These are phyloP conservation scores for Pygoscelis antarcticus DNA, from an alignment of 2,113 vertebrate genomes.

Conservation along the genomic window DNA sequence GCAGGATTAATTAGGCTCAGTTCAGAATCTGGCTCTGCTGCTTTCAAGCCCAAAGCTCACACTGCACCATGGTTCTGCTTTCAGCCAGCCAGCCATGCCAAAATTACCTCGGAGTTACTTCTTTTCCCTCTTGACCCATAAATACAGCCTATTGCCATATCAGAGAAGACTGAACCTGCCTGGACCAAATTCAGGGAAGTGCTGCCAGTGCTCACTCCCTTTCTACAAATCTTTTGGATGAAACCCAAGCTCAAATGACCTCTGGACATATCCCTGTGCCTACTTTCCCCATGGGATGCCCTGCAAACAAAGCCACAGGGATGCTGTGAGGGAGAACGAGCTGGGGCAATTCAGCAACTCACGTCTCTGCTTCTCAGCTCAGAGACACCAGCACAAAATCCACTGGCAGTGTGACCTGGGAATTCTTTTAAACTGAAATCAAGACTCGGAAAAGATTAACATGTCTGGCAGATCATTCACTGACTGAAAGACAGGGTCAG, in stretches of 20 bases:
- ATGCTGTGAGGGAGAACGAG: not conserved
- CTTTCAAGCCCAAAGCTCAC: not conserved
- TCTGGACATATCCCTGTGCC: not conserved
- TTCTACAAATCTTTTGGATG: not conserved
- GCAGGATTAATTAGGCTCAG: not conserved
- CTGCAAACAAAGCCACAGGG: not conserved
- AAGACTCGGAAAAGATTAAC: not conserved
- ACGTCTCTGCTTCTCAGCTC: not conserved
- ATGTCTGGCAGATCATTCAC: not conserved
- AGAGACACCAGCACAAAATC: not conserved
- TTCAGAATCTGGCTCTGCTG: not conserved
- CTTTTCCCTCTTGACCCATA: not conserved
- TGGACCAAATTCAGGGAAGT: not conserved
- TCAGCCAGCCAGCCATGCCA: not conserved
- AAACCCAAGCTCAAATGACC: not conserved
- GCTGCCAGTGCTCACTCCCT: not conserved
- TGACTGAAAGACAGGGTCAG: not conserved
- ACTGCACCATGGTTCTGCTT: not conserved
- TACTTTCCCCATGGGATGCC: not conserved
- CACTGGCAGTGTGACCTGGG: not conserved
- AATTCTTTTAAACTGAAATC: not conserved
- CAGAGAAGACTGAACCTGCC: not conserved
- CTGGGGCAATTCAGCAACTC: not conserved
- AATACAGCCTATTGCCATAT: not conserved
- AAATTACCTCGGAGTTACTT: not conserved